phyloP scores from a whole-genome alignment of 2,797 vertebrate genomes.

The Rachycentron canadum region DNA sequence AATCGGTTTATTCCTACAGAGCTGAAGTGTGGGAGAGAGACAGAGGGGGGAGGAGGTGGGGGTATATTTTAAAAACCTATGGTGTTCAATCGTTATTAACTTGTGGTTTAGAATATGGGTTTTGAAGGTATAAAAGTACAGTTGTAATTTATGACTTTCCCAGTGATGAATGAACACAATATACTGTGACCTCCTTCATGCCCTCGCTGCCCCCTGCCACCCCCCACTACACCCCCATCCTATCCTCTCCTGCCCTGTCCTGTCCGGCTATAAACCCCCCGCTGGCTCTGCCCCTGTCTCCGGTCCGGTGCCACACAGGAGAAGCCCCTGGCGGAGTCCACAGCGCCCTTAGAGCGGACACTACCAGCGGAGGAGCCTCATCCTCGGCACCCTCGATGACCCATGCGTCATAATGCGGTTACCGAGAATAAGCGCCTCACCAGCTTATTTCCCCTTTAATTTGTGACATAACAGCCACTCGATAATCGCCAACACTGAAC shows the following conservation, averaged over 20 bases:
- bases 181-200: conserved; percentile 60
- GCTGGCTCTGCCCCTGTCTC: conserved; percentile 23
- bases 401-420: conserved; percentile 90
- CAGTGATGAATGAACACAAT: conserved; percentile 36
- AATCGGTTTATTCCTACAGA: conserved; percentile 79
- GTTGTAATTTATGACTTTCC: conserved; percentile 4
- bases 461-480: conserved; percentile 81
- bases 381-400: conserved; percentile 71
- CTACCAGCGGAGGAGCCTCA: conserved; percentile 56
- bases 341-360: conserved; percentile 41
- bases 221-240: not conserved
- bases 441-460: conserved; percentile 81
- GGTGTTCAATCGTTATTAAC: conserved; percentile 10
- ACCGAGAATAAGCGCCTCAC: conserved; percentile 81
- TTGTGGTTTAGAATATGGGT: not conserved
- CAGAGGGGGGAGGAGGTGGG: not conserved
- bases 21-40: conserved; percentile 33
- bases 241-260: conserved; percentile 6
- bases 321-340: conserved; percentile 31
- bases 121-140: not conserved
- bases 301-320: conserved; percentile 2
- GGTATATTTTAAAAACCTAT: conserved; percentile 5
- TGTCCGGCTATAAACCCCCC: conserved; percentile 16
- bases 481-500: conserved; percentile 58
- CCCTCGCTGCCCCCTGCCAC: conserved; percentile 22